These are phyloP conservation scores for Heliconius ethilla DNA, from an alignment of 2,888 invertebrate species.

Conservation along the genomic window DNA sequence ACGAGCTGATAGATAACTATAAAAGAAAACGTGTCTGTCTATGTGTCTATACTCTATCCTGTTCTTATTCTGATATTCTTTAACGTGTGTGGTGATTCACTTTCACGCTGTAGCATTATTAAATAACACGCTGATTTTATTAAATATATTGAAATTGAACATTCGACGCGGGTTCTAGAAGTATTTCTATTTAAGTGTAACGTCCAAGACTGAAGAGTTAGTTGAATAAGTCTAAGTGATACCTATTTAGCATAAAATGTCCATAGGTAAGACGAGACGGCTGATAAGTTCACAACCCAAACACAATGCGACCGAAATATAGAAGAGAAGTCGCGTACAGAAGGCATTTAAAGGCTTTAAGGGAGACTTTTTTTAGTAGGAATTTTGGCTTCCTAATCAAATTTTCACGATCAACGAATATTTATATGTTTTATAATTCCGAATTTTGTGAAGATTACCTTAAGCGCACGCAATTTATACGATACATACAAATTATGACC, in stretches of 20 bases:
- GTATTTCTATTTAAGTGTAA: conserved; percentile 81
- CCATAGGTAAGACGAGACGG: conserved; percentile 73
- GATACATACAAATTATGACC: conserved; percentile 51
- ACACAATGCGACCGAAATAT: conserved; percentile 38
- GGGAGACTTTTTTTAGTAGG: conserved; percentile 61
- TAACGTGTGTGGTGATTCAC: conserved; percentile 52
- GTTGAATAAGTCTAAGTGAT: conserved; percentile 79
- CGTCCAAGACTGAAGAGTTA: conserved; percentile 82
- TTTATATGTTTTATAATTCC: conserved; percentile 74
- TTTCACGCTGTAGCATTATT: conserved; percentile 53
- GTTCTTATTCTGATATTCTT: conserved; percentile 48
- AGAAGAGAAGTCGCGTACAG: conserved; percentile 37
- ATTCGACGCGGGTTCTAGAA: conserved; percentile 80
- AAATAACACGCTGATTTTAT: conserved; percentile 55
- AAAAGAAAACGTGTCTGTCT: conserved; percentile 53
- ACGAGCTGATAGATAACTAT: conserved; percentile 49
- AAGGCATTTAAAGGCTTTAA: conserved; percentile 53
- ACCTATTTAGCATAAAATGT: conserved; percentile 80
- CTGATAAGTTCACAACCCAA: conserved; percentile 37
- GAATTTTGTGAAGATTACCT: conserved; percentile 55
- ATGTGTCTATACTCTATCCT: conserved; percentile 48
- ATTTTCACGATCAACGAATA: conserved; percentile 78
- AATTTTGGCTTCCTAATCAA: conserved; percentile 71
- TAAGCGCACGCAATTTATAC: conserved; percentile 59
- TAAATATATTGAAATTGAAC: conserved; percentile 57